Base-by-base conservation (phyloP, 2,888 invertebrate genomes). In the Drosophila setosimentum region DNA sequence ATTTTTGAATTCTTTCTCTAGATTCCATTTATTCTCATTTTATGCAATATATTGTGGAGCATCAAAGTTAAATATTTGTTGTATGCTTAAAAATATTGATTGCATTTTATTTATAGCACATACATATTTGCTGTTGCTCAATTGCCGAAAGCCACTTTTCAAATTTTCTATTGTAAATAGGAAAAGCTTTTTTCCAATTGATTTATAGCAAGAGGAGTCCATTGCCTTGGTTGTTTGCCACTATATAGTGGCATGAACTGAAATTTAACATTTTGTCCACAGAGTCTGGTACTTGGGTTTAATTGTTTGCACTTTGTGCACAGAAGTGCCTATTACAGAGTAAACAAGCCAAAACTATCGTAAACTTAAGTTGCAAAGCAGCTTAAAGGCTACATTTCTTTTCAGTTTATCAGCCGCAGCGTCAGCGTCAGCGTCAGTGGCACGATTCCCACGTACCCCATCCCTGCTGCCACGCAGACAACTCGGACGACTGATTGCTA, bases 271-370 rank as follows among this genome's bases (percentile, higher is more conserved):
- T 55, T 73, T 42, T 11, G 29, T 11, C 27, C 21, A 53, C 57
- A 54, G 60, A 40, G 37, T 27, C 1, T 13, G n/a, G 54, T 30
- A 72, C 53, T 76, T 72, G 32, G 27, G n/a, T 59, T 74, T 74
- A 78, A 78, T 78, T 78, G 78, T 70, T 65, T 65, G 74, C 54
- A 78, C 48, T 70, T 73, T 61, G 45, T 51, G 73, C 54, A 64
- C 58, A 58, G 61, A 45, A 73, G 73, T 77, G 64, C 64, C 69
- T 60, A 70, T 73, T 78, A 70, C 67, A 37, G 68, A 74, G 68
- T 78, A 78, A 78, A 78, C 78, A 78, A 78, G 70, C 59, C 70
- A 51, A 63, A 63, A 77, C 77, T 73, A 76, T 68, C 66, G 33
- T 42, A 66, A 68, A 76, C 30, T 63, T 64, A 63, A 60, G 61